These are phyloP conservation scores for Mormoops blainvillei DNA, from an alignment of 2,113 vertebrate genomes.

Conservation along the genomic window DNA sequence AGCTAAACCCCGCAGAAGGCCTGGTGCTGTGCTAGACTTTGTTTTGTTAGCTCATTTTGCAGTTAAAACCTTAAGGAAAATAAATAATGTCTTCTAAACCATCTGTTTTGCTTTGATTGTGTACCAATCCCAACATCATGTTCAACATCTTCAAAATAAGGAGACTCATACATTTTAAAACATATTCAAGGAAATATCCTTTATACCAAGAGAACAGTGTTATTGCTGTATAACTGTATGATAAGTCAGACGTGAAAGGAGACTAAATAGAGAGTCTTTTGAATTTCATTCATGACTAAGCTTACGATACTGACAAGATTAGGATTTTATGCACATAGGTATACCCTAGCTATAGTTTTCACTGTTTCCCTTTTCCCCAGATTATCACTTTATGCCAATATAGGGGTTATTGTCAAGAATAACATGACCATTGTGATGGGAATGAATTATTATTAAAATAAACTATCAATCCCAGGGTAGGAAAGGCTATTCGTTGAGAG, in stretches of 20 bases:
- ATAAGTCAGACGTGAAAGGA: constrained; percentile 45
- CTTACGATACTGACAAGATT: not conserved
- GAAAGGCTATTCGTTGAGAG: not conserved
- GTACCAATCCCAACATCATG: not conserved
- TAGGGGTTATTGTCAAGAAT: not conserved
- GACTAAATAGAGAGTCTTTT: not conserved
- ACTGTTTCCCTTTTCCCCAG: not conserved
- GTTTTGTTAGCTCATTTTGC: not conserved
- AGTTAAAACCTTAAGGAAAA: constrained; percentile 15
- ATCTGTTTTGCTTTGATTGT: constrained; percentile 29
- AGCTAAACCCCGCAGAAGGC: not conserved
- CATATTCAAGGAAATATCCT: constrained; percentile 14
- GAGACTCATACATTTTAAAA: constrained; percentile 29
- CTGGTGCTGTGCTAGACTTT: not conserved
- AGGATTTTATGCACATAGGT: not conserved
- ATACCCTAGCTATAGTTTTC: not conserved
- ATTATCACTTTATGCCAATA: not conserved
- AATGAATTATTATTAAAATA: constrained; percentile 3
- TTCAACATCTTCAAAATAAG: constrained; percentile 47
- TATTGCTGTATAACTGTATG: not conserved
- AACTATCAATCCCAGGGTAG: not conserved
- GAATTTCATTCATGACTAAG: not conserved
- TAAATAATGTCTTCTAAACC: constrained; percentile 23
- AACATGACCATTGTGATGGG: not conserved
- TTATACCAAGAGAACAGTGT: not conserved